Percentiles rank a stretch among this genome's conserved stretches.
phyloP scores from a whole-genome alignment of 2,888 invertebrate genomes.

The Synanthedon formicaeformis region DNA sequence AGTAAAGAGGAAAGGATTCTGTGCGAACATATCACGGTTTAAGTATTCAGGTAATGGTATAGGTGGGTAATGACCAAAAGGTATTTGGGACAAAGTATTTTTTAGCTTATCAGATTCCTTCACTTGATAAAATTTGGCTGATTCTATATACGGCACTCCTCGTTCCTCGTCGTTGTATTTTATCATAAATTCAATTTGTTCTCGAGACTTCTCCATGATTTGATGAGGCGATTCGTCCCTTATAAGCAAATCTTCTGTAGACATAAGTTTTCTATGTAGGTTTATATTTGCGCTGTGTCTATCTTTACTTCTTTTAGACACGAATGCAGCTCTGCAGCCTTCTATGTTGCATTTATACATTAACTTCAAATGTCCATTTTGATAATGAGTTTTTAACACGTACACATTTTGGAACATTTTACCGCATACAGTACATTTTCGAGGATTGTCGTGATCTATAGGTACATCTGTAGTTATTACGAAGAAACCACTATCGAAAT shows the following conservation, averaged over 20 bases:
- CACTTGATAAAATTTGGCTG: conserved; percentile 51
- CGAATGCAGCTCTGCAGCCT: conserved; percentile 94
- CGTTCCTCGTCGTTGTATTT: conserved; percentile 81
- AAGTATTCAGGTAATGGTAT: conserved; percentile 51
- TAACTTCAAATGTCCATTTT: conserved; percentile 93
- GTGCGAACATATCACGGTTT: conserved; percentile 51
- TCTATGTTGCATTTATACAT: conserved; percentile 96
- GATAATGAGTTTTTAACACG: conserved; percentile 93
- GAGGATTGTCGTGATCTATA: conserved; percentile 90
- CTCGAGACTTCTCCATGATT: conserved; percentile 68
- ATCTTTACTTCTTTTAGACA: conserved; percentile 92
- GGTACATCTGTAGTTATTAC: conserved; percentile 84
- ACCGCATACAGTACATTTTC: conserved; percentile 91
- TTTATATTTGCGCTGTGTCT: conserved; percentile 92
- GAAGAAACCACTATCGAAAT: conserved; percentile 80
- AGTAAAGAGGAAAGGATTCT: conserved; percentile 58
- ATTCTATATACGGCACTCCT: conserved; percentile 69
- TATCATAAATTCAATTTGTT: conserved; percentile 84
- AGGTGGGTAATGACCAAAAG: conserved; percentile 47
- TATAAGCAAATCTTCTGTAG: conserved; percentile 71
- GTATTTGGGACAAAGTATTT: conserved; percentile 33
- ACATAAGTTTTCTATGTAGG: conserved; percentile 89
- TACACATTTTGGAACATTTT: conserved; percentile 95
- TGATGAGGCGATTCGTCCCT: conserved; percentile 54
- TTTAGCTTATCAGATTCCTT: conserved; percentile 50